Evolutionary conservation across 2,113 vertebrate genomes (phyloP).

Genomic region (Calypte anna): DNA sequence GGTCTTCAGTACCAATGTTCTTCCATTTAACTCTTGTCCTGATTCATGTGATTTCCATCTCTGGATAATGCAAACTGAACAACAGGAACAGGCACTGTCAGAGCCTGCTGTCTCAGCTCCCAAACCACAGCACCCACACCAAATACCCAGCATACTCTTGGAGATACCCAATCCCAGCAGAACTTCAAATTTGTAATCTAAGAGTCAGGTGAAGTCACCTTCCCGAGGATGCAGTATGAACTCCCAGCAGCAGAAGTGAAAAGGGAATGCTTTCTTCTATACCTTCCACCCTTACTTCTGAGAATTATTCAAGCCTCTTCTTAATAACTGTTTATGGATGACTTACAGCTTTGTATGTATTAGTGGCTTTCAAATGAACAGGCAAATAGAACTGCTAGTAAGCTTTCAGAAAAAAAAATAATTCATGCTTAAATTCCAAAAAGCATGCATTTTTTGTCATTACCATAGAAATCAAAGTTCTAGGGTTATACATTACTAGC

Average conservation of each 20-base stretch:
- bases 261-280: not conserved
- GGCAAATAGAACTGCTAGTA: not conserved
- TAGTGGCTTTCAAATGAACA: not conserved
- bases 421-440: not conserved
- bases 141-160: not conserved
- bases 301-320: not conserved
- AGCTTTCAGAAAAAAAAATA: not conserved
- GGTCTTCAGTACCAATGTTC: not conserved
- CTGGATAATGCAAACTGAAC: not conserved
- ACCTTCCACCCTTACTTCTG: not conserved
- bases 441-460: not conserved
- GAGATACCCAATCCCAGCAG: not conserved
- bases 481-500: not conserved
- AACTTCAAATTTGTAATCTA: not conserved
- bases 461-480: not conserved
- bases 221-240: not conserved
- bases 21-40: not conserved
- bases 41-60: not conserved
- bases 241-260: not conserved
- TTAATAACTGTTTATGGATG: not conserved
- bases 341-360: not conserved
- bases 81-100: not conserved
- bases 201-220: not conserved
- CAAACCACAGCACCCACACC: not conserved
- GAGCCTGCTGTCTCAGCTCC: not conserved